Evolutionary conservation across 2,797 vertebrate species (phyloP), one percentile per base, ranked within the genome.

Genomic region (Tauraco hartlaubi): DNA sequence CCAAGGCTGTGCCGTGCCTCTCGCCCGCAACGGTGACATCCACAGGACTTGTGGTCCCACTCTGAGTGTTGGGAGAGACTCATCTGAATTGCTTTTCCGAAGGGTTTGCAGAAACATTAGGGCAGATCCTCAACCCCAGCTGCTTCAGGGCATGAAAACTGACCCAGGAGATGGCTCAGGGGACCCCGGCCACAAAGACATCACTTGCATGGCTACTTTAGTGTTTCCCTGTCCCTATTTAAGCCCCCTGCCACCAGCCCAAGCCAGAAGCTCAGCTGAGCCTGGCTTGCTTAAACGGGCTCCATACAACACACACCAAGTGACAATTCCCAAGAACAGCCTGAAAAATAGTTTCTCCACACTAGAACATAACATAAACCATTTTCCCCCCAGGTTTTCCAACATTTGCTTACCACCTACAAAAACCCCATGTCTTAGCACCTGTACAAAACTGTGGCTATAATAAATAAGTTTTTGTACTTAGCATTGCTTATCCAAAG

Each of bases 41-140:
- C 43, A 14, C 1, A 3, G 69, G 28, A 41, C 67, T 23, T 1
- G 0, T 12, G 67, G 33, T 58, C 56, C 61, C n/a, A 1, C 19
- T 21, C 43, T 3, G 2, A 69, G 71, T 5, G 0, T 1, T 23
- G 63, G 56, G 29, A 72, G 31, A 23, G 5, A 74, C 13, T 26
- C 0, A 19, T 43, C 58, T 12, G 20, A 71, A 5, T 22, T 18
- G 33, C 29, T 62, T 37, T n/a, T 39, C 39, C 6, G 1, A 43
- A 68, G 15, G 9, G 15, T 43, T 81, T 49, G 11, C 39, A 48
- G n/a, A 35, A 74, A 67, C 3, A 6, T 9, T 20, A 44, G 43
- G 35, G 39, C 51, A 78, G 11, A n/a, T 56, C 14, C 58, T 25
- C 31, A 37, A 19, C 2, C 10, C 13, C 31, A n/a, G 43, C 23